Evolutionary conservation across 2,797 vertebrate species (phyloP), one percentile per base, ranked within the genome.

Genomic region (Coranthus polyacanthus): DNA sequence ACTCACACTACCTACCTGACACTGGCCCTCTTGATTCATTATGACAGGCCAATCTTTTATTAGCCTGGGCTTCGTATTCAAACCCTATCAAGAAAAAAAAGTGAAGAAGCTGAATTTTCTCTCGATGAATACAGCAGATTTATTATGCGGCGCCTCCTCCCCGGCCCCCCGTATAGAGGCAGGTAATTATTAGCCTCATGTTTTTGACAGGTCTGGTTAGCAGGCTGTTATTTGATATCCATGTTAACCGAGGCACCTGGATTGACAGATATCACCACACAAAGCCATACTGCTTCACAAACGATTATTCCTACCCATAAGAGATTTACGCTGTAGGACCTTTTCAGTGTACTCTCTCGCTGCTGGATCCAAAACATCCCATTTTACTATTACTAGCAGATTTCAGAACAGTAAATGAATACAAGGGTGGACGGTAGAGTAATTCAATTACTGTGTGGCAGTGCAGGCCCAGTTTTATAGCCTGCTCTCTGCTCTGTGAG

Each of bases 11-110:
- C 85, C 89, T 87, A 81, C 69, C 89, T 93, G 93, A 93, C 94
- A 93, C 83, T 70, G 89, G 80, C 69, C 81, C 86, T 81, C 78
- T 81, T 94, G 92, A 94, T 94, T 94, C 92, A 94, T 94, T 93
- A 91, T 92, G 93, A 93, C 93, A 93, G 93, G 85, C 79, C 92
- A 92, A 93, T 94, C 92, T 95, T 94, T 94, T 94, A 94, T 94
- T 93, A 94, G 93, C 90, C 90, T 65, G 80, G 82, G 83, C 82
- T 89, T 92, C 88, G 75, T 92, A 86, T 93, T 93, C 91, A 93
- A 93, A 94, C 87, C 91, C 86, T 87, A 93, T 92, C 89, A 89
- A 65, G 71, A 53, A 61, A 71, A 73, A 88, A 86, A 84, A 84
- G 87, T 81, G 78, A 82, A 89, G 78, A 92, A 89, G 87, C 82